phyloP scores from a whole-genome alignment of 2,888 invertebrate species.

The Anticlea derivata region DNA sequence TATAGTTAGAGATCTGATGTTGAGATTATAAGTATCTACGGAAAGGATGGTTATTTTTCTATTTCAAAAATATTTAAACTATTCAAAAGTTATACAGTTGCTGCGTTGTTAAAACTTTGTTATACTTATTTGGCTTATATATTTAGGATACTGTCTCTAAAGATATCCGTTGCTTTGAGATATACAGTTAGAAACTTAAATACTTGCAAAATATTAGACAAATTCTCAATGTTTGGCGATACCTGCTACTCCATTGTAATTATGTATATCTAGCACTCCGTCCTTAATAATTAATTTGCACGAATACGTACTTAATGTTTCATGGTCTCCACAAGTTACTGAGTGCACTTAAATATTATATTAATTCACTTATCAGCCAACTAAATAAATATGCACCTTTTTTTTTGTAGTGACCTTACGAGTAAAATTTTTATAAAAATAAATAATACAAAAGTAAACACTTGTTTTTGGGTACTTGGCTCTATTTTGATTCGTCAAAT shows the following conservation, averaged over 20 bases:
- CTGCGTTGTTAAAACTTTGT: conserved; percentile 20
- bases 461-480: conserved; percentile 1
- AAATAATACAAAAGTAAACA: neutral
- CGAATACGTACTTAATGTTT: conserved; percentile 77
- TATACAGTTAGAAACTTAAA: neutral
- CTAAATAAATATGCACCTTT: too few species aligned
- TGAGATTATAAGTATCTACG: conserved; percentile 72
- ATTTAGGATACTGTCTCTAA: conserved; percentile 19
- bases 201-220: neutral
- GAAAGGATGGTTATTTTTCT: conserved; percentile 42
- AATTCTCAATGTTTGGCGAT: conserved; percentile 5
- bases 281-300: conserved; percentile 66
- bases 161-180: conserved; percentile 47
- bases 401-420: too few species aligned
- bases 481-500: neutral
- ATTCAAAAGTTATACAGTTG: conserved; percentile 33
- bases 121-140: conserved; percentile 5
- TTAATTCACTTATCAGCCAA: neutral
- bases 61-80: conserved; percentile 37
- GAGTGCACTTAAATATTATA: conserved; percentile 28
- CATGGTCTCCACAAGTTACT: conserved; percentile 49
- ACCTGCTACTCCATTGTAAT: conserved; percentile 34
- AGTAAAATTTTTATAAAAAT: too few species aligned
- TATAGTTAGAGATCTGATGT: conserved; percentile 76
- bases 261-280: conserved; percentile 71